Evolutionary conservation across 2,113 vertebrate species (phyloP), one percentile per base, ranked within the genome.

Genomic region (Anguilla japonica): DNA sequence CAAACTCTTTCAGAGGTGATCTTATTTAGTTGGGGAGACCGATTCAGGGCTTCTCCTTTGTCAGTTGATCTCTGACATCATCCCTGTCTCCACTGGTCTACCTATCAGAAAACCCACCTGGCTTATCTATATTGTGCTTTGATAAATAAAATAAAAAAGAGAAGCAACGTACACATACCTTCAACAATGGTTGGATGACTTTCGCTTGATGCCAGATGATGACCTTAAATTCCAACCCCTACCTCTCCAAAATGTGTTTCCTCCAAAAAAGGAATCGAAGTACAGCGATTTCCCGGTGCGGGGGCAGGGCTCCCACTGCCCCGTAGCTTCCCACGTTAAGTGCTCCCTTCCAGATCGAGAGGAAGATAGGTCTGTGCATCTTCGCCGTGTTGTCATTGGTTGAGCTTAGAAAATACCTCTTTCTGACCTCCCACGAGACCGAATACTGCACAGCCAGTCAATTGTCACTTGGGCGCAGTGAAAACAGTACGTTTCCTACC

Each of bases 361-460:
- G 60, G 94, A 94, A 93, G 93, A 94, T 95, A 94, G 96, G 93
- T 93, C 97, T 96, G 93, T 96, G 97, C 97, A 93, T 95, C 94
- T 95, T 96, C 94, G 94, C 95, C 91, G 95, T 96, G 95, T 96
- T 89, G 91, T 91, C 96, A 94, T 96, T 97, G 96, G 94, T 96
- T 94, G 94, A 94, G 95, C 96, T 96, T 95, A 93, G 95, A 97
- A 97, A 97, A 98, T 97, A 97, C 97, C 97, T 98, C 92, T 96
- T 95, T 96, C 97, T 98, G 98, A 98, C 97, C 97, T 98, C 98
- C 98, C 96, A 97, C 97, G 95, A 96, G 97, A 98, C 96, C 97
- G 98, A 98, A 98, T 98, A 98, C 95, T 97, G 96, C 96, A 95
- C 96, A 97, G 96, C 97, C 97, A 98, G 96, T 98, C 95, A 98